Evolutionary conservation across 2,888 invertebrate genomes (phyloP), one percentile per base, ranked within the genome.

Genomic region (Melinaea marsaeus): DNA sequence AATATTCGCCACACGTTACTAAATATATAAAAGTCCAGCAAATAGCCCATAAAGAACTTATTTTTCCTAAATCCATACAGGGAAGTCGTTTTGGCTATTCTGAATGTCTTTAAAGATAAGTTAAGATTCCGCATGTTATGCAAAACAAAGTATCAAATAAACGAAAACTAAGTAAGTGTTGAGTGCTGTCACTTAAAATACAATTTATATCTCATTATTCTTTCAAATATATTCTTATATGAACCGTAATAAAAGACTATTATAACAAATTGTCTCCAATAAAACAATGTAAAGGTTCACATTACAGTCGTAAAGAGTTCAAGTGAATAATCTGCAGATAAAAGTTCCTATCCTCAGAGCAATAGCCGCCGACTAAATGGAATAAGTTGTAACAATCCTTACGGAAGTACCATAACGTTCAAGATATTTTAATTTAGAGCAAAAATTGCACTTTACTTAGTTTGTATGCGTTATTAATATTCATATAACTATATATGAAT

Each of bases 401-500:
- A 46, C 62, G 34, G 60, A 62, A 60, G 60, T 57, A 58, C 54
- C 57, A 55, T 68, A 60, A 66, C 62, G 62, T 56, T 32, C 22
- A 32, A 51, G 68, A 64, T 62, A 45, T 62, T 68, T 68, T 64
- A 68, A 66, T 68, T 66, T 62, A 60, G 55, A 55, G 62, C 51
- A 37, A 56, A 48, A 56, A 55, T 63, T 59, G 22, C 48, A 59
- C 56, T 56, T 4, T 59, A 7, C 37, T 13, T 22, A 37, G 5
- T 51, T 59, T 42, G 7, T 42, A 42, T 42, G 42, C 9, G 7
- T 42, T 42, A 42, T 42, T 42, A 42, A 42, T 2, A 42, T 11
- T 2, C 42, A 42, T 2, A 42, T 0, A 42, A 37, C 37, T 37
- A 7, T 7, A 42, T 9, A 42, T 9, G 42, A 42, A 42, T 42